phyloP scores from a whole-genome alignment of 2,113 vertebrate genomes.

The Sebastes schlegelii region DNA sequence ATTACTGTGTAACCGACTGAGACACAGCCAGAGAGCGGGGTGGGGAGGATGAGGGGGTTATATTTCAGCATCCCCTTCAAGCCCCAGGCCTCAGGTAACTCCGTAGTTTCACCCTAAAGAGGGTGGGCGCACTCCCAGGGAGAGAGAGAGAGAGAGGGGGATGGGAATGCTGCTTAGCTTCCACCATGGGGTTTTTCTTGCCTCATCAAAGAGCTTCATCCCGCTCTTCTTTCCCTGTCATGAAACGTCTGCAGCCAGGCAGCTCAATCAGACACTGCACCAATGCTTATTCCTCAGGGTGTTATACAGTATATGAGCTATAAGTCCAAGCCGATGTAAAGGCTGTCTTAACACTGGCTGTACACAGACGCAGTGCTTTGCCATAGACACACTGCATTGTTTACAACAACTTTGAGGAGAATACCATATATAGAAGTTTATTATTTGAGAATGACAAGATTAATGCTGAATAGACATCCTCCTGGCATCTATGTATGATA shows the following conservation, averaged over 20 bases:
- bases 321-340: slow-evolving; percentile 64
- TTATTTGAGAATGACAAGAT: slow-evolving; percentile 22
- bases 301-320: slow-evolving; percentile 63
- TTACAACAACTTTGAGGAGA: slow-evolving; percentile 40
- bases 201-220: slow-evolving; percentile 67
- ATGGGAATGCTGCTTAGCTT: slow-evolving; percentile 48
- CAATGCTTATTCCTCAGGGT: slow-evolving; percentile 66
- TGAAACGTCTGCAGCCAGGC: slow-evolving; percentile 59
- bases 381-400: slow-evolving; percentile 31
- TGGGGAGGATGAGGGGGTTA: not conserved
- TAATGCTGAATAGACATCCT: slow-evolving; percentile 22
- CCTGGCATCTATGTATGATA: not conserved
- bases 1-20: slow-evolving; percentile 59
- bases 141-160: slow-evolving; percentile 16
- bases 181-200: slow-evolving; percentile 36
- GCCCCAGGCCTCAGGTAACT: slow-evolving; percentile 53
- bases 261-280: slow-evolving; percentile 68
- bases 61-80: slow-evolving; percentile 39
- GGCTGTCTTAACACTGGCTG: slow-evolving; percentile 44
- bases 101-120: slow-evolving; percentile 53
- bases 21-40: slow-evolving; percentile 46
- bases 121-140: slow-evolving; percentile 42
- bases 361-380: slow-evolving; percentile 40
- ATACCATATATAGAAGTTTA: slow-evolving; percentile 5
- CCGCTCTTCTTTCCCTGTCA: slow-evolving; percentile 49